Evolutionary conservation across 2,797 vertebrate species (phyloP).

Genomic region (Iguana delicatissima): DNA sequence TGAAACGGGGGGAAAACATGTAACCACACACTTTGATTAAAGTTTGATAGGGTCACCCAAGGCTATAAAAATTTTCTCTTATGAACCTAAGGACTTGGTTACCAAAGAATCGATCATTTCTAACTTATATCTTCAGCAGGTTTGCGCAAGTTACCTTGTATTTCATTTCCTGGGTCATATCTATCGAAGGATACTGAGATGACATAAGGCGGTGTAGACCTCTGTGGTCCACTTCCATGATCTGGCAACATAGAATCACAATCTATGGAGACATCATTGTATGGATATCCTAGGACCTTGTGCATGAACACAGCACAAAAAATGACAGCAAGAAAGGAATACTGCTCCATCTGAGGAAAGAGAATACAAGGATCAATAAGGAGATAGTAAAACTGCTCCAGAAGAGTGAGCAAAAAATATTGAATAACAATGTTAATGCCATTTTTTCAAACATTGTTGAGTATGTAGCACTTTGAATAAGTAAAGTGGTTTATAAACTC

Average conservation of each 20-base stretch:
- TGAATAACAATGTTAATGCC: neutral
- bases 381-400: neutral
- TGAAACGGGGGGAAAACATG: neutral
- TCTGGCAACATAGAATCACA: conserved; percentile 75
- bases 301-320: conserved; percentile 67
- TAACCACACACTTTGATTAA: neutral
- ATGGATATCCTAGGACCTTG: conserved; percentile 63
- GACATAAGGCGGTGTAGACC: conserved; percentile 68
- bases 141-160: conserved; percentile 68
- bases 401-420: neutral
- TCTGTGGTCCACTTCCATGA: conserved; percentile 69
- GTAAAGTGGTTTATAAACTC: neutral
- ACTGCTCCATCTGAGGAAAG: conserved; percentile 65
- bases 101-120: neutral
- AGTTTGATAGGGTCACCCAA: neutral
- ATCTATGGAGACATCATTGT: conserved; percentile 67
- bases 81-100: neutral
- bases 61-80: neutral
- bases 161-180: conserved; percentile 72
- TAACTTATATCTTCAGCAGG: neutral
- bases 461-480: neutral
- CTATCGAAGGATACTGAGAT: conserved; percentile 69
- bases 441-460: neutral
- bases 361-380: neutral
- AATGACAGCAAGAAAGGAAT: conserved; percentile 47